Evolutionary conservation across 2,797 vertebrate genomes (phyloP).

Genomic region (Propithecus perrieri): DNA sequence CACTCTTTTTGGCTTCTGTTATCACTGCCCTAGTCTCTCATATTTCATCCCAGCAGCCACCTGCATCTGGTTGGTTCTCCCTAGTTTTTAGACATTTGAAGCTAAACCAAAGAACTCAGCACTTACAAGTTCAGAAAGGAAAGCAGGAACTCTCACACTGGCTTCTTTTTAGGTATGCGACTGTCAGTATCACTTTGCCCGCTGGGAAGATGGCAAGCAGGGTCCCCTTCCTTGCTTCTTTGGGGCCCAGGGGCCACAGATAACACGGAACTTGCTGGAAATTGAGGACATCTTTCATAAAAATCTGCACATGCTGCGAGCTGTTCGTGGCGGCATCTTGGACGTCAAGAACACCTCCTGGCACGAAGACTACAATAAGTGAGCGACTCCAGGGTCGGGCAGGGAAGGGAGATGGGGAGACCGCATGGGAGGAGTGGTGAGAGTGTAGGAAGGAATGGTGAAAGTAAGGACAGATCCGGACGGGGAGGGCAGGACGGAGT

Average conservation of each 20-base stretch:
- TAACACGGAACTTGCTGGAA: conserved; percentile 85
- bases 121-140: not conserved
- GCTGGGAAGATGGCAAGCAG: conserved; percentile 90
- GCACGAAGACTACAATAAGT: conserved; percentile 89
- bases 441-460: not conserved
- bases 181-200: conserved; percentile 92
- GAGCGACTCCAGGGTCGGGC: not conserved
- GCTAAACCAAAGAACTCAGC: not conserved
- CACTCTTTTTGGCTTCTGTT: not conserved
- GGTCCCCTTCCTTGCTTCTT: conserved; percentile 87
- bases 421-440: not conserved
- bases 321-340: conserved; percentile 83
- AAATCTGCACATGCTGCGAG: conserved; percentile 83
- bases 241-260: conserved; percentile 84
- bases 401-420: not conserved
- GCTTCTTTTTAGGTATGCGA: conserved; percentile 88
- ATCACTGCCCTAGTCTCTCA: not conserved
- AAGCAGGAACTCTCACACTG: not conserved
- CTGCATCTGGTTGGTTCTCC: not conserved
- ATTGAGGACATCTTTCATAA: conserved; percentile 87
- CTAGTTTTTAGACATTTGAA: not conserved
- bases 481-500: not conserved
- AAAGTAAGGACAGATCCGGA: not conserved
- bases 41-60: not conserved
- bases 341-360: conserved; percentile 90